phyloP scores from a whole-genome alignment of 2,888 invertebrate genomes.

The Anoplius nigerrimus region DNA sequence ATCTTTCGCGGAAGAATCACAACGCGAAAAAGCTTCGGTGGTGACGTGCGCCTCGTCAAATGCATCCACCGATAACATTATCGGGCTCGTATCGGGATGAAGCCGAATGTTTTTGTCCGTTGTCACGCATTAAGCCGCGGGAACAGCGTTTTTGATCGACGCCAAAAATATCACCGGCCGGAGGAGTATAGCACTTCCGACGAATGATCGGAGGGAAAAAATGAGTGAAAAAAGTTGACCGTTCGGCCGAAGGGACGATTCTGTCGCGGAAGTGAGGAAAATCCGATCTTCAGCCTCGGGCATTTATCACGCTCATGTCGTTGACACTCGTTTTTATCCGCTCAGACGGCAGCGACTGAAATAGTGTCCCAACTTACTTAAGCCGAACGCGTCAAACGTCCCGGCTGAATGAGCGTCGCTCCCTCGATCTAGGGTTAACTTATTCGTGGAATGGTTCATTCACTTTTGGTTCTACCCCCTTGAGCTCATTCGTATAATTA shows the following conservation, averaged over 20 bases:
- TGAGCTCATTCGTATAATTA: no score
- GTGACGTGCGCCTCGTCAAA: no score
- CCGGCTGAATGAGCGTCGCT: background rate
- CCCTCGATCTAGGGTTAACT: no score
- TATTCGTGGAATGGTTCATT: no score
- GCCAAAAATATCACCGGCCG: conserved; percentile 18
- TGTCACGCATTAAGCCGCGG: no score
- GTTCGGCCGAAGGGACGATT: conserved; percentile 11
- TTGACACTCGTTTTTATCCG: conserved; percentile 35
- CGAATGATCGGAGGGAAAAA: conserved; percentile 21
- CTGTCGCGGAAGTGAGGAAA: conserved; percentile 11
- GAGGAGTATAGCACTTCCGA: conserved; percentile 23
- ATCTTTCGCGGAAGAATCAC: no score
- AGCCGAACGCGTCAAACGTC: conserved; percentile 5
- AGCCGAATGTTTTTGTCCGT: no score
- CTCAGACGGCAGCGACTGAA: conserved; percentile 18
- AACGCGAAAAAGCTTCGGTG: no score
- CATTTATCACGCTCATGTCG: conserved; percentile 39
- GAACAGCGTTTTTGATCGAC: background rate
- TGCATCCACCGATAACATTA: no score
- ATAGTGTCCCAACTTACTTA: conserved; percentile 23
- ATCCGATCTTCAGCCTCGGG: conserved; percentile 27
- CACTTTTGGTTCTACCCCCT: no score
- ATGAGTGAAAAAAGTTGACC: conserved; percentile 13
- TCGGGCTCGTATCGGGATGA: no score